phyloP scores from a whole-genome alignment of 2,797 vertebrate genomes.

The Telmatherina bonti region DNA sequence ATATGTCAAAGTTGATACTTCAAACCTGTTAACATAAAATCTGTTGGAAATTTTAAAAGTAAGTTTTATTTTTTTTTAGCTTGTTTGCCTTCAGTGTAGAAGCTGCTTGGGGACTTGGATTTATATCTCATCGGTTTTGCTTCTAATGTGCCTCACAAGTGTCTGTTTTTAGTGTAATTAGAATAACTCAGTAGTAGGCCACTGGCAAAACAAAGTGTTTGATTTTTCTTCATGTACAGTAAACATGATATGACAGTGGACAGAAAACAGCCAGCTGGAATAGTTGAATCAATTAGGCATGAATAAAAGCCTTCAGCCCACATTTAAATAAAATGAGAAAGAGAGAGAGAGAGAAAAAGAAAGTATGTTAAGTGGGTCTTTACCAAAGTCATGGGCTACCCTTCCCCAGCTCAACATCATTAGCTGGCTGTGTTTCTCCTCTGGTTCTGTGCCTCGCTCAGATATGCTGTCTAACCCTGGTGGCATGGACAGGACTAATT shows the following conservation, averaged over 20 bases:
- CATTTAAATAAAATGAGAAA: slow-evolving; percentile 61
- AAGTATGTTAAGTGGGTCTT: slow-evolving; percentile 50
- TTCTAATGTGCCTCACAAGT: slow-evolving; percentile 6
- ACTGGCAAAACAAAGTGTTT: slow-evolving; percentile 43
- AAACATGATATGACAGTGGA: slow-evolving; percentile 50
- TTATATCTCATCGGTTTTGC: slow-evolving; percentile 17
- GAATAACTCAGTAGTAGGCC: slow-evolving; percentile 17
- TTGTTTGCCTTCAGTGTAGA: background rate
- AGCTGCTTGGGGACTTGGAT: slow-evolving; percentile 12
- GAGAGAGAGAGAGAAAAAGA: slow-evolving; percentile 19
- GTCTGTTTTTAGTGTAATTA: slow-evolving; percentile 50
- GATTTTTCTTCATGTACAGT: slow-evolving; percentile 28
- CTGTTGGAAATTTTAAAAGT: background rate
- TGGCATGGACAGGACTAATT: slow-evolving; percentile 71
- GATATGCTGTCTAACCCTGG: slow-evolving; percentile 54
- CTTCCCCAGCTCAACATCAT: slow-evolving; percentile 66
- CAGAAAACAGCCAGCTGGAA: slow-evolving; percentile 43
- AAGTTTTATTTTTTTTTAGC: slow-evolving; percentile 9
- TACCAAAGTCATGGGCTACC: slow-evolving; percentile 52
- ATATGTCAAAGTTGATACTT: no score
- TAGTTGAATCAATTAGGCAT: slow-evolving; percentile 72
- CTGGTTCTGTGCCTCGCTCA: slow-evolving; percentile 26
- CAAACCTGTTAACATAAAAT: background rate
- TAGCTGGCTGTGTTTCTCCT: slow-evolving; percentile 56
- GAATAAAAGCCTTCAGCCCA: slow-evolving; percentile 60